Percentiles rank a stretch among this genome's conserved stretches.
Conservation (phyloP, 1,140 invertebrate genomes). For the Heliconius melpomene region DNA sequence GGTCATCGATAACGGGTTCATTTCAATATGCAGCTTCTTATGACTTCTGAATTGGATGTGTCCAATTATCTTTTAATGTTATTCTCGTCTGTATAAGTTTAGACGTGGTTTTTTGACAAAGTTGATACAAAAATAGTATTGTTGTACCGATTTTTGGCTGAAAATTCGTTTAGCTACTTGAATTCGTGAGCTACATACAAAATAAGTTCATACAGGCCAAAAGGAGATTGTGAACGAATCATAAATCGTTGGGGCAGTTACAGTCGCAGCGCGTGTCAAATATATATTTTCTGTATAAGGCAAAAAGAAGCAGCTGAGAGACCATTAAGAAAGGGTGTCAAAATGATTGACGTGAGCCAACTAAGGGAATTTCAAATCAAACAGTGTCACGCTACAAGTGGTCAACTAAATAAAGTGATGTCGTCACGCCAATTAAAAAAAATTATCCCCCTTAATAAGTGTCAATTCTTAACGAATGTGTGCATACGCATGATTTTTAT, state of each 20-base stretch:
- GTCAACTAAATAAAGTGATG: slow-evolving; percentile 74
- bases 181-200: slow-evolving; percentile 21
- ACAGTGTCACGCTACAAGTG: slow-evolving; percentile 66
- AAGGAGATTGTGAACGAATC: slow-evolving; percentile 30
- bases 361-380: slow-evolving; percentile 74
- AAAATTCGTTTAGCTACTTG: background rate
- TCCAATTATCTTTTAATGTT: slow-evolving; percentile 44
- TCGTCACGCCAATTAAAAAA: slow-evolving; percentile 81
- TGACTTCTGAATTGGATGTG: slow-evolving; percentile 50
- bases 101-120: background rate
- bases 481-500: slow-evolving; percentile 80
- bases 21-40: slow-evolving; percentile 43
- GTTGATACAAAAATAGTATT: background rate
- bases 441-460: slow-evolving; percentile 79
- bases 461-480: slow-evolving; percentile 81
- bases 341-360: slow-evolving; percentile 64
- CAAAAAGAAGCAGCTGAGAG: slow-evolving; percentile 43
- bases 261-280: slow-evolving; percentile 37
- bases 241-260: slow-evolving; percentile 38
- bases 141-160: background rate
- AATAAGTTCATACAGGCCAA: slow-evolving; percentile 28
- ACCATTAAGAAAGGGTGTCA: slow-evolving; percentile 51
- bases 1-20: slow-evolving; percentile 52
- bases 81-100: slow-evolving; percentile 11
- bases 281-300: slow-evolving; percentile 40